Percentiles rank a stretch among this genome's conserved stretches.
Conservation (phyloP, 2,888 invertebrate species). For the Polydrusus tereticollis region DNA sequence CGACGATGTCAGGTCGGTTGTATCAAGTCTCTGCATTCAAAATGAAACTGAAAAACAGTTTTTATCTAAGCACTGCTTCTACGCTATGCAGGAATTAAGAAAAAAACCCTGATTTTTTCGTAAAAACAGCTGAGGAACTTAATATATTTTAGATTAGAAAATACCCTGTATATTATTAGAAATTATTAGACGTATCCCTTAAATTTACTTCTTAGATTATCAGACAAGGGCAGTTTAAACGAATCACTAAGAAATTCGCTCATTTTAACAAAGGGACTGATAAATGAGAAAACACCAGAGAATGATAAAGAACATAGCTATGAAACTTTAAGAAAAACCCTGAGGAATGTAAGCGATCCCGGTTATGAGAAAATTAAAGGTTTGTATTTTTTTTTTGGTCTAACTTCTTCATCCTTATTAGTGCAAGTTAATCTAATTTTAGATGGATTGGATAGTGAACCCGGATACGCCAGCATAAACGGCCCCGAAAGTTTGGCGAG, state of each 20-base stretch:
- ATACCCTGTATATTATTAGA: neutral
- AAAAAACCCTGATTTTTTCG: too few relatives aligned
- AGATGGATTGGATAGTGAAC: conserved; percentile 55
- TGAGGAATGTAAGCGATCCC: conserved; percentile 55
- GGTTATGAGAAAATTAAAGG: conserved; percentile 62
- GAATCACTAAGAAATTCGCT: conserved; percentile 52
- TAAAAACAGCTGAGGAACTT: too few relatives aligned
- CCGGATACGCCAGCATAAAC: conserved; percentile 66
- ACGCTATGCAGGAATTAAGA: too few relatives aligned
- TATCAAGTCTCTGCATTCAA: too few relatives aligned
- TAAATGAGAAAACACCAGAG: conserved; percentile 30
- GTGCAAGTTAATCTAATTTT: neutral
- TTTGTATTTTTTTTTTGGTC: too few relatives aligned
- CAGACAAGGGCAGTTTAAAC: conserved; percentile 34
- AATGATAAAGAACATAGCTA: conserved; percentile 70
- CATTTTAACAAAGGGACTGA: conserved; percentile 64
- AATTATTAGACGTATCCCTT: neutral
- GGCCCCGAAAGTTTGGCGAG: conserved; percentile 74
- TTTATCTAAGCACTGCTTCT: too few relatives aligned
- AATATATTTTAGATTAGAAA: too few relatives aligned
- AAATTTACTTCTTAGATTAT: conserved; percentile 11
- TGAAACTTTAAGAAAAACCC: conserved; percentile 71
- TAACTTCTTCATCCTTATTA: too few relatives aligned
- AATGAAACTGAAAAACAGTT: too few relatives aligned
- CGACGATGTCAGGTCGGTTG: too few relatives aligned